These are phyloP conservation scores for Coregonus ussuriensis DNA, from an alignment of 2,797 vertebrate species.

Conservation along the genomic window DNA sequence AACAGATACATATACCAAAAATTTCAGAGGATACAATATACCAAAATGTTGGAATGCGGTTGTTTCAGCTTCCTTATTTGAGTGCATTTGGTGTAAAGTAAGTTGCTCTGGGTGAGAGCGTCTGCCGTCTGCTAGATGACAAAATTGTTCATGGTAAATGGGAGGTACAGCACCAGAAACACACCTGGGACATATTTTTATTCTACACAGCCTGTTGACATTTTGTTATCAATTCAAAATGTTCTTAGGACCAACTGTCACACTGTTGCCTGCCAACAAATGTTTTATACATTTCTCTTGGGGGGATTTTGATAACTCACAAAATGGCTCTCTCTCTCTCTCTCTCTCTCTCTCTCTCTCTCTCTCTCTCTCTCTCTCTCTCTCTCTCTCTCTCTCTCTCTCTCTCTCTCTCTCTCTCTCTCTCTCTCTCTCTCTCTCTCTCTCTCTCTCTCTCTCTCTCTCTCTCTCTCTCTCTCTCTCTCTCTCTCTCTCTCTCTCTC, in stretches of 20 bases:
- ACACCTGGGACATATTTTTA: neutral
- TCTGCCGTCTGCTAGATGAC: neutral
- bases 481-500: neutral
- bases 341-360: neutral
- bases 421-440: neutral
- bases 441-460: too few species aligned
- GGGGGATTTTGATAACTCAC: neutral
- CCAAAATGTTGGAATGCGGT: neutral
- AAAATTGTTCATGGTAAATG: neutral
- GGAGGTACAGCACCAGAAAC: neutral
- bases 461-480: neutral
- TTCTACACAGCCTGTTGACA: neutral
- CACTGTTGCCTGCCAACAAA: neutral
- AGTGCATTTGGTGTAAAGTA: neutral
- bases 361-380: neutral
- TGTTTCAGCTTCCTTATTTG: neutral
- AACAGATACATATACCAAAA: too few species aligned
- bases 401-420: neutral
- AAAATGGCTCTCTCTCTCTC: neutral
- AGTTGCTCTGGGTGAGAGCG: neutral
- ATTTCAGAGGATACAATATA: neutral
- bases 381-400: neutral
- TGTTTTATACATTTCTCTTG: neutral
- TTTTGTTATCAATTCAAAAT: conserved; percentile 1
- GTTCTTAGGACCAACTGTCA: neutral